Conservation (phyloP, 23 tunicate species). For the Trididemnum miniatum region DNA sequence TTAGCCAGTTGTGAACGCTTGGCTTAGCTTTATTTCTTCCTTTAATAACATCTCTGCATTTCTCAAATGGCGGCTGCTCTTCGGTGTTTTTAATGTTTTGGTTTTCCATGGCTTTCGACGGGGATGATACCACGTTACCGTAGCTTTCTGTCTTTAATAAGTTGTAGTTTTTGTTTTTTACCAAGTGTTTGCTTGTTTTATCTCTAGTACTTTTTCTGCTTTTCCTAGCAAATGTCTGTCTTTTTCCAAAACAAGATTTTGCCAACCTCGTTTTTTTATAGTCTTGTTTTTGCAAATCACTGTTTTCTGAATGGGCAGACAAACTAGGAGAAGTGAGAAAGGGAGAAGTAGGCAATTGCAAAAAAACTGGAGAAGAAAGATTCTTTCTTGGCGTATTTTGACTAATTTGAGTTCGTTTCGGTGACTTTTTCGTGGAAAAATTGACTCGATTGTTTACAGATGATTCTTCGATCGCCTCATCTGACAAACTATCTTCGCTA, state of each 20-base stretch:
- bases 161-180: not conserved
- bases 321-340: not conserved
- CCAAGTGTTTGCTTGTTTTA: not conserved
- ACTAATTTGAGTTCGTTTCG: not conserved
- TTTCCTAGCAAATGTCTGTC: not conserved
- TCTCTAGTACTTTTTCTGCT: not conserved
- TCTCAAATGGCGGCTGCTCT: not conserved
- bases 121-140: not conserved
- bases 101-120: not conserved
- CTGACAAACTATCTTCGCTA: constrained; percentile 13
- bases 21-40: constrained; percentile 27
- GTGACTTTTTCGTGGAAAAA: not conserved
- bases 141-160: not conserved
- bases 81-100: not conserved
- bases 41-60: not conserved
- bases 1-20: constrained; percentile 53
- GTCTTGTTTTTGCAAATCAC: not conserved
- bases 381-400: not conserved
- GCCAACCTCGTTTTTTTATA: not conserved
- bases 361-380: not conserved
- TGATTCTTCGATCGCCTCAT: not conserved
- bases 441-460: not conserved
- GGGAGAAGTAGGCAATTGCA: not conserved
- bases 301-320: not conserved
- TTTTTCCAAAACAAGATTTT: not conserved